Evolutionary conservation across 2,888 invertebrate species (phyloP), one percentile per base, ranked within the genome.

Genomic region (Ypsolopha scabrella): DNA sequence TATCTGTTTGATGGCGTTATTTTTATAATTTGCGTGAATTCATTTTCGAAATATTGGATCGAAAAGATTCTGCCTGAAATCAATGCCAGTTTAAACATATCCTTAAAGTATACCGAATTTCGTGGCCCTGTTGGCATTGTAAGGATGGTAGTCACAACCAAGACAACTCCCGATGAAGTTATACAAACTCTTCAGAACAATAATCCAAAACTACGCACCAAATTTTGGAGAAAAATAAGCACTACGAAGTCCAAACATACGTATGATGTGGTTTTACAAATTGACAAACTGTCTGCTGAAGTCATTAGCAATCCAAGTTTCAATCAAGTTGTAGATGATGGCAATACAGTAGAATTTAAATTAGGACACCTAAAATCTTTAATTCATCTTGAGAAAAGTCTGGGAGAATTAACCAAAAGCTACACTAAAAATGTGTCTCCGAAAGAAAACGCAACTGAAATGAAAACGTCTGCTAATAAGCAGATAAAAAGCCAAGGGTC

Each of bases 71-170:
- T 83, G 6, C 36, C 54, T 1, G 41, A 53, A 4, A 63, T 80
- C 0, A 79, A 75, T 52, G 49, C 57, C 0, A 72, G 59, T 49
- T 50, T 81, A 34, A 58, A 70, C 38, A 59, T 67, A 0, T 65
- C 65, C 54, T 60, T 85, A 1, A 81, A 78, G 58, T 64, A 74
- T 0, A 83, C 82, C 0, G 83, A 85, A 53, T 83, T 79, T 52
- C 68, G 85, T n/a, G 85, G 85, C 0, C 80, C 81, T 0, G 85
- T 85, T 0, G 85, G 85, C 0, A 83, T 83, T 8, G 64, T 85
- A 9, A 85, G 73, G 50, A 79, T 85, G 76, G 54, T 64, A 4
- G 64, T 76, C 0, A 74, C 72, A 54, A 74, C 77, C 0, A 62
- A 65, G 0, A 75, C 66, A 57, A 65, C 68, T 6, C 67, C 73